These are phyloP conservation scores for Aphelenchoides fujianensis DNA, from an alignment of 1,140 invertebrate genomes.

Conservation along the genomic window DNA sequence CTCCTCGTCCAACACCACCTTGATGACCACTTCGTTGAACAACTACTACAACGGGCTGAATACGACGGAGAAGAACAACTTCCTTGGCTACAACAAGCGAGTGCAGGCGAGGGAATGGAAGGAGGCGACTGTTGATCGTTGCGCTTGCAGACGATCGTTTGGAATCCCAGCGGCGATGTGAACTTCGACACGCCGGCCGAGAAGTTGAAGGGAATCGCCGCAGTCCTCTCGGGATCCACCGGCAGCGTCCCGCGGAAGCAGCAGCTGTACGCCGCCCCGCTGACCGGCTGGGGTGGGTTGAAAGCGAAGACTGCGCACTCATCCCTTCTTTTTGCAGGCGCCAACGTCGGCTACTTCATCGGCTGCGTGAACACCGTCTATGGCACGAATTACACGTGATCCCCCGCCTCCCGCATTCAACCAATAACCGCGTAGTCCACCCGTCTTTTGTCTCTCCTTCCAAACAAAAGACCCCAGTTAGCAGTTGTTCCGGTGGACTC, in stretches of 20 bases:
- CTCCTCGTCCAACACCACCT: not conserved
- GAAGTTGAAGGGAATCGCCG: not conserved
- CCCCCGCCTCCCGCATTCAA: no score
- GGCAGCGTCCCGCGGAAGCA: not conserved
- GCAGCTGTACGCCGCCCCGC: not conserved
- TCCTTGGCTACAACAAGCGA: not conserved
- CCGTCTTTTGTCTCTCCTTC: no score
- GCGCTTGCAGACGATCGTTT: not conserved
- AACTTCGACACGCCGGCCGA: not conserved
- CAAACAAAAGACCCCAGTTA: no score
- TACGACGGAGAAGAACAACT: not conserved
- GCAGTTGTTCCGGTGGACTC: no score
- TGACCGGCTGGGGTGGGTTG: not conserved
- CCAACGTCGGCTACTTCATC: not conserved
- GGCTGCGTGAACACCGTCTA: not conserved
- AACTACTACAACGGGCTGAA: not conserved
- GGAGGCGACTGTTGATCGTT: not conserved
- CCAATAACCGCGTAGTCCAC: no score
- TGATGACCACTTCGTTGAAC: not conserved
- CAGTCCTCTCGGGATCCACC: not conserved
- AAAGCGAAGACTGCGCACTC: no score
- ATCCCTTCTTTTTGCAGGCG: no score
- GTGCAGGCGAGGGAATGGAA: not conserved
- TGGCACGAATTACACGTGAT: constrained; percentile 1
- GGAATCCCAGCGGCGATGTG: not conserved